A percentile compares a stretch with the other conserved stretches of the same genome.
Conservation (phyloP, 2,888 invertebrate species). For the Mesoligia furuncula region DNA sequence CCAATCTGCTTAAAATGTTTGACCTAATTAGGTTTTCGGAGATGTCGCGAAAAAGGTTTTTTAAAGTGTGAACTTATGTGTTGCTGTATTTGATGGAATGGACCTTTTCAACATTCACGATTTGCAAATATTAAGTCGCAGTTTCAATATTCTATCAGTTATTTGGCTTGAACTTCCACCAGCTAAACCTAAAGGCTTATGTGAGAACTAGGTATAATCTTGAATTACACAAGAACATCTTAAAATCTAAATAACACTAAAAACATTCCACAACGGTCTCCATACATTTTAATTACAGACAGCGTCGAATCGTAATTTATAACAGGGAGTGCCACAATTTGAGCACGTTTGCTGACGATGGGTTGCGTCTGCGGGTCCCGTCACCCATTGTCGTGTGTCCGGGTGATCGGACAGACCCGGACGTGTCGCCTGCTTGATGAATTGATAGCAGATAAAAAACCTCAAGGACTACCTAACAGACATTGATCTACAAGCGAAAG, state of each 20-base stretch:
- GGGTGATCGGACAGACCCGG: conserved; percentile 69
- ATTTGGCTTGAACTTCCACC: background rate
- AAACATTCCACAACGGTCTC: conserved; percentile 9
- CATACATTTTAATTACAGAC: conserved; percentile 39
- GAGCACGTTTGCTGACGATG: conserved; percentile 80
- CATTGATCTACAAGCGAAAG: conserved; percentile 54
- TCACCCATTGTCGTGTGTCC: conserved; percentile 76
- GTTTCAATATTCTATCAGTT: background rate
- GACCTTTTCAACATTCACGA: background rate
- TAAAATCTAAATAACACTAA: conserved; percentile 22
- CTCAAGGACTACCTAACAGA: conserved; percentile 46
- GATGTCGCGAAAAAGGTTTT: conserved; percentile 31
- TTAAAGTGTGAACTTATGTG: background rate
- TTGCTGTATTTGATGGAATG: background rate
- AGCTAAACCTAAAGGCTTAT: background rate
- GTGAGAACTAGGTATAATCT: background rate
- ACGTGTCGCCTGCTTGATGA: conserved; percentile 80
- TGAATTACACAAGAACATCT: background rate
- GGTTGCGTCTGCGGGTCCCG: conserved; percentile 72
- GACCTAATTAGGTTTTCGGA: conserved; percentile 55
- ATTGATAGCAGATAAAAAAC: conserved; percentile 72
- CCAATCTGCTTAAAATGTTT: conserved; percentile 63
- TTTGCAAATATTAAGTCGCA: too few species aligned
- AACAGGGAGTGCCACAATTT: conserved; percentile 69
- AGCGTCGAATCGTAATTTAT: conserved; percentile 62